A percentile compares a stretch with the other conserved stretches of the same genome.
These are phyloP conservation scores for Platorchestia sp. DNA, from an alignment of 1,140 invertebrate genomes.

Conservation along the genomic window DNA sequence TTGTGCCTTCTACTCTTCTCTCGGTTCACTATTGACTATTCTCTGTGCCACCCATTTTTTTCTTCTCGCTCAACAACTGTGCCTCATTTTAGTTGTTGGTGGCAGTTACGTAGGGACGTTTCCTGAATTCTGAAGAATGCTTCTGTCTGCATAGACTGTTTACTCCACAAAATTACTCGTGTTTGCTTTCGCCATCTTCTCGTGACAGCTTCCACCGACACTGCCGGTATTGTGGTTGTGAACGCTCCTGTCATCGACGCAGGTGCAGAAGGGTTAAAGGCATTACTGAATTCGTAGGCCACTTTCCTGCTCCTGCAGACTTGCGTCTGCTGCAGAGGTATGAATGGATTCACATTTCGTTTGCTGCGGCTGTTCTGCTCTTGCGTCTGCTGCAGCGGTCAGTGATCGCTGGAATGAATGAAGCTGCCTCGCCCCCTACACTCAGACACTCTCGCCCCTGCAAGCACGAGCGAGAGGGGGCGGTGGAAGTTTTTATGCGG, in stretches of 20 bases:
- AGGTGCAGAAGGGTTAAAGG: background rate
- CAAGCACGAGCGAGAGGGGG: background rate
- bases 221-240: background rate
- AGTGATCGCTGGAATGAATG: background rate
- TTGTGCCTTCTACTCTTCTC: background rate
- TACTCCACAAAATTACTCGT: too few relatives aligned
- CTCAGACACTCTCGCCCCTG: background rate
- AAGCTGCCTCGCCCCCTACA: background rate
- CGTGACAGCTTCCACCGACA: background rate
- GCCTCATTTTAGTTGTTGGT: too few relatives aligned
- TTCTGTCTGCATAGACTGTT: too few relatives aligned
- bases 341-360: background rate
- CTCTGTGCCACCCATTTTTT: too few relatives aligned
- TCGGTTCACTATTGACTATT: too few relatives aligned
- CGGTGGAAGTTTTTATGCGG: background rate
- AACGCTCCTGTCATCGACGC: background rate
- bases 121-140: too few relatives aligned
- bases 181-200: background rate
- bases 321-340: background rate
- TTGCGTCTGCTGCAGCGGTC: background rate
- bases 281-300: too few relatives aligned
- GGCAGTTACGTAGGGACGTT: too few relatives aligned
- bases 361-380: background rate
- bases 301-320: too few relatives aligned
- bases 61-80: too few relatives aligned